These are phyloP conservation scores for Rhinoraja longicauda DNA, from an alignment of 2,797 vertebrate genomes.

Conservation along the genomic window DNA sequence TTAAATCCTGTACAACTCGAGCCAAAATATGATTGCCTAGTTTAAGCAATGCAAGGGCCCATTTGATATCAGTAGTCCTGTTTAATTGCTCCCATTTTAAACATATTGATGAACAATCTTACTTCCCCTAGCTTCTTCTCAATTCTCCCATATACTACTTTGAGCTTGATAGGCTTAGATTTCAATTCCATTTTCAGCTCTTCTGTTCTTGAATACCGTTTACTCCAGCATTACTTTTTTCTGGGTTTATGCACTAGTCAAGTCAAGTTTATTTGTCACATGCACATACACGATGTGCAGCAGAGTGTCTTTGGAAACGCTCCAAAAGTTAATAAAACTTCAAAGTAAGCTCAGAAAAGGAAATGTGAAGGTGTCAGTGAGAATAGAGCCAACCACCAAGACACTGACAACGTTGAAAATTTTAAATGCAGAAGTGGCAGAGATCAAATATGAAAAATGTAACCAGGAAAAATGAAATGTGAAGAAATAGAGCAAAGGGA, in stretches of 20 bases:
- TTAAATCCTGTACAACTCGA: neutral
- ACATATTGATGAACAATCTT: neutral
- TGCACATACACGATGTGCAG: no score
- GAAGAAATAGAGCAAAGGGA: neutral
- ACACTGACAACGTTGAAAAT: neutral
- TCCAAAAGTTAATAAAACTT: neutral
- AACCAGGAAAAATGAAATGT: neutral
- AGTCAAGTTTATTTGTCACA: no score
- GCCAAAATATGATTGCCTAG: neutral
- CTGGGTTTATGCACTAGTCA: neutral
- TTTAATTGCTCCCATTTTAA: neutral
- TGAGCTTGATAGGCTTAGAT: neutral
- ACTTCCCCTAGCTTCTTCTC: neutral
- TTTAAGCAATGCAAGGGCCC: neutral
- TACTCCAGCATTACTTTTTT: neutral
- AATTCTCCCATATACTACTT: neutral
- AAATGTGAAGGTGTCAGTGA: neutral
- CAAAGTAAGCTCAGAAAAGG: no score
- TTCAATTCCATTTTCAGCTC: neutral
- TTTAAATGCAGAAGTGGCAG: neutral
- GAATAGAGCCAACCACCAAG: neutral
- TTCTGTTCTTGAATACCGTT: neutral
- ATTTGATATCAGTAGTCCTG: neutral
- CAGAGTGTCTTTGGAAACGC: no score
- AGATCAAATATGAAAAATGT: neutral